Evolutionary conservation across 2,113 vertebrate species (phyloP).

Genomic region (Saguinus imperator): DNA sequence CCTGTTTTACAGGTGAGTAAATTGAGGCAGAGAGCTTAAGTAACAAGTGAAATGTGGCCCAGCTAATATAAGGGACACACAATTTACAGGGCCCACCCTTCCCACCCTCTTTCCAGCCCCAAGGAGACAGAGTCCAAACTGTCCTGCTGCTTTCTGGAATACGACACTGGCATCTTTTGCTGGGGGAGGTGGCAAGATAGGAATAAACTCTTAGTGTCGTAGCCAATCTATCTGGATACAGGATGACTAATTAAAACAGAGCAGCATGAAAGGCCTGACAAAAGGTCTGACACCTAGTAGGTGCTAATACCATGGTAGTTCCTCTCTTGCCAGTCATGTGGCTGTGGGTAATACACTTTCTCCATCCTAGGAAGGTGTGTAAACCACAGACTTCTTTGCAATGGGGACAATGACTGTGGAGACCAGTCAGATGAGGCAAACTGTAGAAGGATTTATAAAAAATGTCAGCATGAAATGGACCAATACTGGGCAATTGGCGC

Average conservation of each 20-base stretch:
- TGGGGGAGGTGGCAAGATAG: not conserved
- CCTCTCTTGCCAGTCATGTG: not conserved
- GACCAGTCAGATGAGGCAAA: constrained; percentile 92
- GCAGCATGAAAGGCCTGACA: not conserved
- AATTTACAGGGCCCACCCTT: not conserved
- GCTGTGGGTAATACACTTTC: not conserved
- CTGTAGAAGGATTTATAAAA: constrained; percentile 85
- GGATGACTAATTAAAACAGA: not conserved
- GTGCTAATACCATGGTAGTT: accelerated
- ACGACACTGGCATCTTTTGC: not conserved
- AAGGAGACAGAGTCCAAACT: not conserved
- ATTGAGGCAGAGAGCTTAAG: not conserved
- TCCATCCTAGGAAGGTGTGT: constrained; percentile 90
- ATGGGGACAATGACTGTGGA: constrained; percentile 95
- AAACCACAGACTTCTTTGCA: constrained; percentile 89
- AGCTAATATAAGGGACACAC: not conserved
- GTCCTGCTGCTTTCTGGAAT: not conserved
- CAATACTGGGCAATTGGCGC: constrained; percentile 93
- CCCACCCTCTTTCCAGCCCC: not conserved
- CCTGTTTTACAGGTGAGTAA: not conserved
- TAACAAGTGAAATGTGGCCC: not conserved
- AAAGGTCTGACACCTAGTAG: not conserved
- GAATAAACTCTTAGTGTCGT: not conserved
- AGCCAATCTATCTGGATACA: not conserved
- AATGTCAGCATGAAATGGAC: constrained; percentile 89